These are phyloP conservation scores for Parasteatoda lunata DNA, from an alignment of 2,888 invertebrate species.

Conservation along the genomic window DNA sequence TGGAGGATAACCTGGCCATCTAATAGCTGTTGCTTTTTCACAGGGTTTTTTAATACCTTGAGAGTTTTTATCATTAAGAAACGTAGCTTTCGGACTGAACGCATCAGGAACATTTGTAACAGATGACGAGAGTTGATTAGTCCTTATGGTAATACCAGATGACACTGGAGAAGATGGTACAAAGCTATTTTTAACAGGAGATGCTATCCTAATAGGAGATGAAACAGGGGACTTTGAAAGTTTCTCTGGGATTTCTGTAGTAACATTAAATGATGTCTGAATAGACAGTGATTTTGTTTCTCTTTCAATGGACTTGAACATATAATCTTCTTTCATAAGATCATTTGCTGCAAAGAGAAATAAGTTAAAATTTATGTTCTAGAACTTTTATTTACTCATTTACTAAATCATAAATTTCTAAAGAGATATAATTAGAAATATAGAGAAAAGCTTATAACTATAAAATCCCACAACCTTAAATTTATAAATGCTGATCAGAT, in stretches of 20 bases:
- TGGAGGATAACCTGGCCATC: constrained; percentile 58
- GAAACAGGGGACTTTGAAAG: constrained; percentile 49
- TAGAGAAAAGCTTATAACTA: too few species aligned
- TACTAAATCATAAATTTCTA: neutral
- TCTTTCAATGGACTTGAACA: constrained; percentile 32
- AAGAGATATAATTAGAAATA: too few species aligned
- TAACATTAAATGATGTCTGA: constrained; percentile 42
- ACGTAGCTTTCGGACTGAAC: constrained; percentile 25
- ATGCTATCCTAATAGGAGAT: constrained; percentile 49
- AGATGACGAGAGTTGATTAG: constrained; percentile 20
- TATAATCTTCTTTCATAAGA: constrained; percentile 40
- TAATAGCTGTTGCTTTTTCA: constrained; percentile 58
- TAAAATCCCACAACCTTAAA: too few species aligned
- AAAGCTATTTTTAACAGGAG: constrained; percentile 47
- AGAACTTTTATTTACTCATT: neutral
- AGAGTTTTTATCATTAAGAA: constrained; percentile 32
- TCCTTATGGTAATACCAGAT: constrained; percentile 26
- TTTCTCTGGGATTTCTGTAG: constrained; percentile 58
- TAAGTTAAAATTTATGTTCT: neutral
- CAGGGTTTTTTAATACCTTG: constrained; percentile 52
- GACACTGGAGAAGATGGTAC: constrained; percentile 18
- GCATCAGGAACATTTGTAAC: constrained; percentile 47
- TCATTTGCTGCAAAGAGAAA: constrained; percentile 22
- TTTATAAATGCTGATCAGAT: too few species aligned
- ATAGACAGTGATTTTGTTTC: constrained; percentile 47